These are phyloP conservation scores for Aphodius sticticus DNA, from an alignment of 2,888 invertebrate species.

Conservation along the genomic window DNA sequence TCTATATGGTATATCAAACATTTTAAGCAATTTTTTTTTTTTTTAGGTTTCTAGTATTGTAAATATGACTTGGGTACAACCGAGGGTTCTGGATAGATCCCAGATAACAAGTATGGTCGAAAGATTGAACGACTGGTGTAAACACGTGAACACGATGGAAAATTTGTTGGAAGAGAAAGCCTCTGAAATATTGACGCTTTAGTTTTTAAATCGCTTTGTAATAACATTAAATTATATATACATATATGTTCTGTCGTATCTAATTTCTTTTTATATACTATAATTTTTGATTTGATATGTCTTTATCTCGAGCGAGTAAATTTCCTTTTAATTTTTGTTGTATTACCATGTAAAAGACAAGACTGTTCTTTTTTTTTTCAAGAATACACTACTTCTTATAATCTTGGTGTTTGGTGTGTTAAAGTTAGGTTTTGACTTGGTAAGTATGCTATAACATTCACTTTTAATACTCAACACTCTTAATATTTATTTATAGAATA, in stretches of 20 bases:
- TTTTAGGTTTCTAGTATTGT: constrained; percentile 66
- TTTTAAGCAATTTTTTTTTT: constrained; percentile 18
- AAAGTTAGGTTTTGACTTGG: too few relatives aligned
- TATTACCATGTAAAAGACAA: too few relatives aligned
- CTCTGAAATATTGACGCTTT: constrained; percentile 78
- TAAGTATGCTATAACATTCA: too few relatives aligned
- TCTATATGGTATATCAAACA: too few relatives aligned
- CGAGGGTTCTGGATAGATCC: constrained; percentile 74
- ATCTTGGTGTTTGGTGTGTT: too few relatives aligned
- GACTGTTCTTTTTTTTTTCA: too few relatives aligned
- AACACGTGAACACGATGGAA: constrained; percentile 78
- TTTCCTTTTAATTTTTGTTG: too few relatives aligned
- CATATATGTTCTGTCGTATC: not conserved
- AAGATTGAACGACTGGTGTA: constrained; percentile 76
- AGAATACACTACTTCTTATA: too few relatives aligned
- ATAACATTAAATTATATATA: not conserved
- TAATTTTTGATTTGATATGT: too few relatives aligned
- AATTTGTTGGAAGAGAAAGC: constrained; percentile 75
- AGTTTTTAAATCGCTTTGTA: constrained; percentile 47
- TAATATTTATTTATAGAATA: too few relatives aligned
- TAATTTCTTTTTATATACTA: not conserved
- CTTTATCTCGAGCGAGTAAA: too few relatives aligned
- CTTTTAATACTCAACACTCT: too few relatives aligned
- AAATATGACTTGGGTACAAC: constrained; percentile 87
- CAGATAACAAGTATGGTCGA: constrained; percentile 78